phyloP scores from a whole-genome alignment of 2,113 vertebrate genomes.

The Bothrops jararaca region DNA sequence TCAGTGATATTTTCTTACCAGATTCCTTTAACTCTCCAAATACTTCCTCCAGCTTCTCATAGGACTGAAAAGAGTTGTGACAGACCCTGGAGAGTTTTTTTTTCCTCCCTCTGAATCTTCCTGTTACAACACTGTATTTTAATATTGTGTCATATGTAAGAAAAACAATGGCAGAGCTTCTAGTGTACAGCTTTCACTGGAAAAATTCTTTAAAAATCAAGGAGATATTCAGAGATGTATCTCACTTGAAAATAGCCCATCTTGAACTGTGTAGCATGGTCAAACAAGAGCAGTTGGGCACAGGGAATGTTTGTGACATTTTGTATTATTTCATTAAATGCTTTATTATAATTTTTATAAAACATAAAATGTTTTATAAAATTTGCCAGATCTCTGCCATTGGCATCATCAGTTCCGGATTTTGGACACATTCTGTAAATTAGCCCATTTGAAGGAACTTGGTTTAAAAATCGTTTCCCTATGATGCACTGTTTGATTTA shows the following conservation, averaged over 20 bases:
- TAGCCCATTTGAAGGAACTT: background rate
- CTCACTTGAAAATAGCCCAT: background rate
- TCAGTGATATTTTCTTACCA: background rate
- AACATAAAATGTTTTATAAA: background rate
- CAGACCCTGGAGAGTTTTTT: background rate
- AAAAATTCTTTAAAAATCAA: background rate
- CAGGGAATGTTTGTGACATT: background rate
- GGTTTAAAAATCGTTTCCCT: background rate
- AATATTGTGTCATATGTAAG: background rate
- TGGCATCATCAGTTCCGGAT: background rate
- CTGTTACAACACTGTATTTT: background rate
- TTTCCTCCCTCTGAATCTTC: background rate
- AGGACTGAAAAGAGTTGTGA: background rate
- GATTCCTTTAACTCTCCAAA: background rate
- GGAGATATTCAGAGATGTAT: background rate
- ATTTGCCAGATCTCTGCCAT: background rate
- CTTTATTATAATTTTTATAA: background rate
- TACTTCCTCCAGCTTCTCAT: background rate
- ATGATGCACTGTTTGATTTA: background rate
- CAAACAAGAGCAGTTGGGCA: background rate
- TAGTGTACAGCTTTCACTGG: background rate
- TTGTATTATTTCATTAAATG: background rate
- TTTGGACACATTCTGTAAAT: background rate
- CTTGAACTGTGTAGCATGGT: background rate
- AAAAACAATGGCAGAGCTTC: background rate